Evolutionary conservation across 2,113 vertebrate genomes (phyloP), one percentile per base, ranked within the genome.

Genomic region (Eonycteris spelaea): DNA sequence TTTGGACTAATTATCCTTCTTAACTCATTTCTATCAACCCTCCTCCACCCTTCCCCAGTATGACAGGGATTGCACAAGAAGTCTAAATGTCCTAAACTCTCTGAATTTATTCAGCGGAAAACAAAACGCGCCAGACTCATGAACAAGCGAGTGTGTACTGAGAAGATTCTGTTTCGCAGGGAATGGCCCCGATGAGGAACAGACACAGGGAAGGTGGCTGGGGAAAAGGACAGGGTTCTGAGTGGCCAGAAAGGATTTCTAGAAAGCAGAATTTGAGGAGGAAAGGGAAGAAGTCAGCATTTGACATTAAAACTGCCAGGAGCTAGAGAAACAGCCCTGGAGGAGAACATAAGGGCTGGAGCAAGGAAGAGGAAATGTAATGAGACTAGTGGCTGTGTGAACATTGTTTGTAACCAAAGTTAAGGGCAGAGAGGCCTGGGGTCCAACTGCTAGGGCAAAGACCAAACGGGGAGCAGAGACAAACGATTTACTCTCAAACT

Each of bases 51-150:
- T 80, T 75, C 45, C 85, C 70, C 51, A 59, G 59, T 14, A 28
- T n/a, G 43, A 86, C 43, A 26, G 30, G 26, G 9, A 80, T 57
- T 92, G 33, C 45, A 19, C 71, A 88, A 51, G 3, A 45, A 19
- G 35, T 45, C 68, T 55, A 33, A 85, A 84, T 28, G 35, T 79
- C 67, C 40, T 40, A 21, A 89, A 30, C 6, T 11, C 77, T 86
- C 35, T 70, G 51, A 55, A 53, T 48, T 75, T 75, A 45, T 48
- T 84, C 57, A 73, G 65, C 77, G 63, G 75, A 61, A 90, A 95
- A 59, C 13, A 87, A 96, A 84, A 65, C 57, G 43, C 35, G 1
- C 35, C 22, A 43, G 65, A n/a, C 51, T 61, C 91, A 53, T 24
- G 28, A 21, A 43, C 51, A 71, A 85, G 85, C 38, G 43, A 67